Base-by-base conservation (phyloP, 2,113 vertebrate genomes). In the Harpagus bidentatus region DNA sequence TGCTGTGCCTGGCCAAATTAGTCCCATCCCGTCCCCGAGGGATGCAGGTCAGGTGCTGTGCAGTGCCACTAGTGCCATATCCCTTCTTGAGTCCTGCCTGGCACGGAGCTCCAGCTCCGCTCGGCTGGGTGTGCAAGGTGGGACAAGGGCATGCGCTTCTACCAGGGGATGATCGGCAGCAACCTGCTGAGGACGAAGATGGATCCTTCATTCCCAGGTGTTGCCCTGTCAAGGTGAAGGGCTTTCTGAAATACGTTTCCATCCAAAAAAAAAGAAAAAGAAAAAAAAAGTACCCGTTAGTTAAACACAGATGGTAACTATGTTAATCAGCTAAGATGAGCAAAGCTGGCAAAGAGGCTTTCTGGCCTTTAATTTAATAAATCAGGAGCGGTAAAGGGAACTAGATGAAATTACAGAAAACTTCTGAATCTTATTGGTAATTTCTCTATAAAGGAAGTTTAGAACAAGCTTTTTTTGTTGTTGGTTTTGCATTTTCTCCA, bases 11-110 rank as follows among this genome's bases (percentile, higher is more conserved):
- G 70, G 32, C 5, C 61, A 69, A 14, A 40, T 50, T 10, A n/a
- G 38, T 74, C 84, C 47, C 43, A 52, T 29, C 20, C 43, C 7
- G 1, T 55, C 32, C 50, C 28, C 0, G 0, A 16, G 36, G 9
- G 45, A 22, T 29, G 36, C 28, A 72, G 47, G 25, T 10, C 61
- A 79, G 43, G 32, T 31, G 65, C 73, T 86, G 48, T 22, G 76
- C 38, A 32, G 2, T 15, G 61, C 9, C 1, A 1, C 22, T 45
- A 1, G 16, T 87, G 31, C n/a, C n/a, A 7, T 1, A 10, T 23
- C 22, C 4, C 25, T 50, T 47, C 76, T 56, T 0, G 0, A 48
- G 17, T 47, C 59, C 45, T 58, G 32, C 6, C 38, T 59, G 62
- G 28, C 17, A 0, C 1, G 1, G 38, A 56, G 66, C 19, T 77